Conservation (phyloP, 2,888 invertebrate genomes). For the Zaprionus lineosus region DNA sequence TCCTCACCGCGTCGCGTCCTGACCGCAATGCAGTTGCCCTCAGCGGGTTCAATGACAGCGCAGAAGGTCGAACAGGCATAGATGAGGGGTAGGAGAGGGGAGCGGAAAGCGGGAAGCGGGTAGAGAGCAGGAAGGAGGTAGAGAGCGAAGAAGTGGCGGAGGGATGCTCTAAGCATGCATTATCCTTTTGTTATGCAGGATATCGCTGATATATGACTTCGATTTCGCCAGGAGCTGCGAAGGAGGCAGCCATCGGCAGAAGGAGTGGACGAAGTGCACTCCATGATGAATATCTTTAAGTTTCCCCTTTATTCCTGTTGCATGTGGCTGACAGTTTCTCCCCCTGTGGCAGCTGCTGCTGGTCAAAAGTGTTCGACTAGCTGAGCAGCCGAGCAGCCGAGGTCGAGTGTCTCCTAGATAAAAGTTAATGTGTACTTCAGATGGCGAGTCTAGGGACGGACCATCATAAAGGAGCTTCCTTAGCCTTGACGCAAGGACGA, state of each 20-base stretch:
- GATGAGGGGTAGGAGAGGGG: slow-evolving; percentile 2
- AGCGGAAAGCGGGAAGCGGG: slow-evolving; percentile 1
- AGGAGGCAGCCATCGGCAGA: background rate
- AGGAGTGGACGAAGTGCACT: slow-evolving; percentile 9
- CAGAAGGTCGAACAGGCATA: slow-evolving; percentile 57
- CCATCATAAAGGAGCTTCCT: too few species aligned
- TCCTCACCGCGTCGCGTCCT: background rate
- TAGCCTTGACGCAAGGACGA: too few species aligned
- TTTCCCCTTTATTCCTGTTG: slow-evolving; percentile 43
- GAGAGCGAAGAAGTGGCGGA: background rate
- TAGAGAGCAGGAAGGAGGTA: background rate
- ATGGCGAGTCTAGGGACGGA: slow-evolving; percentile 31
- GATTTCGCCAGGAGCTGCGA: slow-evolving; percentile 38
- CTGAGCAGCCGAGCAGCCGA: too few species aligned
- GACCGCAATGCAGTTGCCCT: slow-evolving; percentile 48
- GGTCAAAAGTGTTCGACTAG: too few species aligned
- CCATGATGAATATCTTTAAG: slow-evolving; percentile 39
- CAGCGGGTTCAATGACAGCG: slow-evolving; percentile 69
- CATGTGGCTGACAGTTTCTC: slow-evolving; percentile 15
- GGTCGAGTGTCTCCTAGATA: slow-evolving; percentile 68
- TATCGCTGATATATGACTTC: slow-evolving; percentile 68
- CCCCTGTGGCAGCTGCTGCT: slow-evolving; percentile 41
- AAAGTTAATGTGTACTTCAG: slow-evolving; percentile 36
- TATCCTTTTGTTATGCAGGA: slow-evolving; percentile 58
- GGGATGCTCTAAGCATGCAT: slow-evolving; percentile 40